Evolutionary conservation across 2,113 vertebrate genomes (phyloP).

Genomic region (Turnix velox): DNA sequence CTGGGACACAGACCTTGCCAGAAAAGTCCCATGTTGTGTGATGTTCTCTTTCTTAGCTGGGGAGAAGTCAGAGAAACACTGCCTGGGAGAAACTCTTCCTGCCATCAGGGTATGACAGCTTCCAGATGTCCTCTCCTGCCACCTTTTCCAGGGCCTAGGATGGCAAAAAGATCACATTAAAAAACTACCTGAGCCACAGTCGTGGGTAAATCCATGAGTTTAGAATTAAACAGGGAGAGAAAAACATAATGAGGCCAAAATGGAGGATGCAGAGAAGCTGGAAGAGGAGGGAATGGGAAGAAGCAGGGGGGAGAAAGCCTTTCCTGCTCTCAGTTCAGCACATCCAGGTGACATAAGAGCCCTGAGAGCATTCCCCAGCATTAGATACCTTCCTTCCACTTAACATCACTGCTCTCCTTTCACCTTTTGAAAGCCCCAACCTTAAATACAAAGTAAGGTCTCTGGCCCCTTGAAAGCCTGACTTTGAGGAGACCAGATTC

Average conservation of each 20-base stretch:
- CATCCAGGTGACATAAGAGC: neutral
- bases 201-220: neutral
- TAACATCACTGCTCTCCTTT: neutral
- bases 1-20: neutral
- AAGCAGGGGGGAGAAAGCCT: neutral
- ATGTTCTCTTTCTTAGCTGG: neutral
- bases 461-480: neutral
- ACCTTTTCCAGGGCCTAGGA: neutral
- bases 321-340: neutral
- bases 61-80: neutral
- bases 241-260: neutral
- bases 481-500: neutral
- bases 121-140: neutral
- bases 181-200: neutral
- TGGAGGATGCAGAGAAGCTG: neutral
- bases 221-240: neutral
- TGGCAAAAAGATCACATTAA: neutral
- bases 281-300: neutral
- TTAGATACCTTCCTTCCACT: neutral
- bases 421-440: neutral
- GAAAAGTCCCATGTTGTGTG: neutral
- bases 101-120: accelerated
- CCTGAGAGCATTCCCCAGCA: neutral
- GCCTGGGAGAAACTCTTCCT: neutral
- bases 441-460: neutral